These are phyloP conservation scores for Halcyon chelicuti DNA, from an alignment of 2,797 vertebrate genomes.

Conservation along the genomic window DNA sequence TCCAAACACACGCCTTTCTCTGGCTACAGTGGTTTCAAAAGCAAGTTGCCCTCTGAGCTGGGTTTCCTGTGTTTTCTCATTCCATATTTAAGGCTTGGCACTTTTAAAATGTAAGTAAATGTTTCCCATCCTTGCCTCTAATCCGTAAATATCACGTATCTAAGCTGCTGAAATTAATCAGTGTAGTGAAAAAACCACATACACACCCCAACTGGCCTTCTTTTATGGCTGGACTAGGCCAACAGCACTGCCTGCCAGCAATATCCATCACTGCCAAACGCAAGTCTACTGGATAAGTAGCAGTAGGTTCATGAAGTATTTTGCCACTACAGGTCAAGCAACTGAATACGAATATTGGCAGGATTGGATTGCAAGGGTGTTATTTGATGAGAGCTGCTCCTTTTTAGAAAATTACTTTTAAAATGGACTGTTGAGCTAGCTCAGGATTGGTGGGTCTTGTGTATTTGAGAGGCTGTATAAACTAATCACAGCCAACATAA, in stretches of 20 bases:
- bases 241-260: background rate
- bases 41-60: background rate
- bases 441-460: background rate
- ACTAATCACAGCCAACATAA: background rate
- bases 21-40: background rate
- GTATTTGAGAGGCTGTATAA: background rate
- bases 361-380: background rate
- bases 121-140: slow-evolving; percentile 20
- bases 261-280: slow-evolving; percentile 9
- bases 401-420: background rate
- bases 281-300: background rate
- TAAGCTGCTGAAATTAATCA: slow-evolving; percentile 39
- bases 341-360: background rate
- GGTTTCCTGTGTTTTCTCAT: slow-evolving; percentile 13
- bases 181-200: slow-evolving; percentile 7
- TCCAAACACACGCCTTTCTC: background rate
- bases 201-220: background rate
- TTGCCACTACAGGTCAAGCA: background rate
- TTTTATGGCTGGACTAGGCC: background rate
- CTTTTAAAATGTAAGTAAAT: slow-evolving; percentile 11
- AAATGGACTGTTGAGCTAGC: background rate
- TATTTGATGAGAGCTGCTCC: background rate
- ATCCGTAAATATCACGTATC: background rate
- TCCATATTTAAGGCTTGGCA: background rate
- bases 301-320: background rate